Base-by-base conservation (phyloP, 2,888 invertebrate species). In the Macroteleia sp. region DNA sequence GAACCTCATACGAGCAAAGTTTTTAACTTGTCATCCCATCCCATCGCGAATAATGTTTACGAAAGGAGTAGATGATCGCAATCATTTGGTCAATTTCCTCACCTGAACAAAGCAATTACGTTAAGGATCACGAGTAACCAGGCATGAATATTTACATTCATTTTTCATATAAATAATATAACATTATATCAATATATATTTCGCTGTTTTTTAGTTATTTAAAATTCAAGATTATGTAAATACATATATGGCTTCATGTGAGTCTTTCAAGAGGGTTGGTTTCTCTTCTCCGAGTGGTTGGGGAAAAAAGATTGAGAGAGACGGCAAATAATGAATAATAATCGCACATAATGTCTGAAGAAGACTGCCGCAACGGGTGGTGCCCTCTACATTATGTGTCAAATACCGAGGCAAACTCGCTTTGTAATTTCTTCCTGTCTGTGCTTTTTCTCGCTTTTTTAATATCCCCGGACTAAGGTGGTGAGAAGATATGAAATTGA, bases 401-500 rank as follows among this genome's bases (percentile, higher is more conserved):
- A 85, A 86, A 86, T 85, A 86, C 83, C 80, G 80, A 81, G 83
- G 84, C 79, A 73, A 83, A 64, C 77, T 79, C 83, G 79, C 81
- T 83, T 84, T 81, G 84, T 87, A 87, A 87, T 86, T 86, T 85
- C 85, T 84, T 79, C 69, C 69, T 50, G 71, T 70, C 59, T 46
- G 66, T 25, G 69, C 56, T 76, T 42, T 80, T 80, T 62, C 79
- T 74, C 70, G 79, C 79, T 84, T 85, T 88, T 88, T 89, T 88
- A 88, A 89, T 90, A 89, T 87, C 85, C 66, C 69, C 73, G 50
- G 77, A 73, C 79, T 77, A 69, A 75, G 75, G 73, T 67, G 54
- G 57, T 50, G 85, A 83, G 83, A 84, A 80, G 87, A 87, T 89
- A 90, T 89, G 91, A 90, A 91, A 91, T 90, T 90, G 90, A 89